These are phyloP conservation scores for Siphamia tubifer DNA, from an alignment of 2,113 vertebrate genomes.

Conservation along the genomic window DNA sequence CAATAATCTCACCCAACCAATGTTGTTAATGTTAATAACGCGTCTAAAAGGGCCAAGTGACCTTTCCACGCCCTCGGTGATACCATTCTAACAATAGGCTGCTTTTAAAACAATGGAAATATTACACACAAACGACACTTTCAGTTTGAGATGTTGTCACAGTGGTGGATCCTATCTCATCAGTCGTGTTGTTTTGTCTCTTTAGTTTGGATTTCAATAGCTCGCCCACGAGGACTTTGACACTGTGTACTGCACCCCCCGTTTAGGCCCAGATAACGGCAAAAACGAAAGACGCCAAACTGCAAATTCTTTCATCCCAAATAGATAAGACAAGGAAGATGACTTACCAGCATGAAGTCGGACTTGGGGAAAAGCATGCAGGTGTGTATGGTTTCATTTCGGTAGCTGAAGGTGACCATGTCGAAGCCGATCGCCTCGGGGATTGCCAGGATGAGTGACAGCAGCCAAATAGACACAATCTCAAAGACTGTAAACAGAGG, in stretches of 20 bases:
- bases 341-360: slow-evolving; percentile 82
- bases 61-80: slow-evolving; percentile 6
- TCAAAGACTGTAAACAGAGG: slow-evolving; percentile 91
- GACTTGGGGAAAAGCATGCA: slow-evolving; percentile 87
- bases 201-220: not conserved
- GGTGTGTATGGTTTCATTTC: slow-evolving; percentile 73
- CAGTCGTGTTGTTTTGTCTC: slow-evolving; percentile 13
- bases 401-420: slow-evolving; percentile 81
- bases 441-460: slow-evolving; percentile 90
- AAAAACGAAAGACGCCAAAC: not conserved
- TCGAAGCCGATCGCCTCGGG: slow-evolving; percentile 92
- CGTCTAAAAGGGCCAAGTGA: not conserved
- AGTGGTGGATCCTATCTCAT: slow-evolving; percentile 8
- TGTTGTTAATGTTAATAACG: no score
- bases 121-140: not conserved
- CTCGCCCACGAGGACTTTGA: not conserved
- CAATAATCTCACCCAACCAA: no score
- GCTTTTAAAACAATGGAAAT: slow-evolving; percentile 2
- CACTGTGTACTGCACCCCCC: not conserved
- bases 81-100: not conserved
- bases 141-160: not conserved
- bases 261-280: not conserved
- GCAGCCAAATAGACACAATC: slow-evolving; percentile 91
- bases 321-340: not conserved
- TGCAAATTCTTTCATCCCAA: not conserved